phyloP scores from a whole-genome alignment of 2,797 vertebrate species.

The Falco novaeseelandiae region DNA sequence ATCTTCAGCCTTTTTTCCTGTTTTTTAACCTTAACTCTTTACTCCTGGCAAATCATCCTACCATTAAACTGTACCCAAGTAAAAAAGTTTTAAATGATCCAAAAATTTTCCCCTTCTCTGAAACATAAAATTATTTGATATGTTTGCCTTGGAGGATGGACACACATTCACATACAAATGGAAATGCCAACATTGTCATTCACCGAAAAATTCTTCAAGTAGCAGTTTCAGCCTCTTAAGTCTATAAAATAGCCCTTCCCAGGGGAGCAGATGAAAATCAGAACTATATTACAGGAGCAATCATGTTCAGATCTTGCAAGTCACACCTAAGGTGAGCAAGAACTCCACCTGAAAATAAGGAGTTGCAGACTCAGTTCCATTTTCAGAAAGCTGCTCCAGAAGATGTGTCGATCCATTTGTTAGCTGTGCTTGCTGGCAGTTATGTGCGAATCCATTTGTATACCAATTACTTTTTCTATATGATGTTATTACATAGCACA shows the following conservation, averaged over 20 bases:
- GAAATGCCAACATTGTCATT: background rate
- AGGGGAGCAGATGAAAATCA: background rate
- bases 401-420: background rate
- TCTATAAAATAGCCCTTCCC: background rate
- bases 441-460: background rate
- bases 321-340: background rate
- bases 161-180: background rate
- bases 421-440: background rate
- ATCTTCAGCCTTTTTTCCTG: background rate
- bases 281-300: background rate
- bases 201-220: background rate
- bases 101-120: background rate
- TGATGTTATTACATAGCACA: background rate
- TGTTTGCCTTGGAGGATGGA: background rate
- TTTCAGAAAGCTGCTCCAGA: background rate
- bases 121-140: background rate
- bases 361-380: background rate
- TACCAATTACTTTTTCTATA: background rate
- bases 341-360: background rate
- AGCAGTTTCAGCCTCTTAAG: background rate
- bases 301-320: background rate
- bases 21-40: slow-evolving; percentile 10
- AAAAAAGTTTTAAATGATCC: background rate
- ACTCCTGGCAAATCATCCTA: background rate
- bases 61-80: background rate